phyloP scores from a whole-genome alignment of 35 echinoderm and acorn worm genomes.

The Patiria miniata region DNA sequence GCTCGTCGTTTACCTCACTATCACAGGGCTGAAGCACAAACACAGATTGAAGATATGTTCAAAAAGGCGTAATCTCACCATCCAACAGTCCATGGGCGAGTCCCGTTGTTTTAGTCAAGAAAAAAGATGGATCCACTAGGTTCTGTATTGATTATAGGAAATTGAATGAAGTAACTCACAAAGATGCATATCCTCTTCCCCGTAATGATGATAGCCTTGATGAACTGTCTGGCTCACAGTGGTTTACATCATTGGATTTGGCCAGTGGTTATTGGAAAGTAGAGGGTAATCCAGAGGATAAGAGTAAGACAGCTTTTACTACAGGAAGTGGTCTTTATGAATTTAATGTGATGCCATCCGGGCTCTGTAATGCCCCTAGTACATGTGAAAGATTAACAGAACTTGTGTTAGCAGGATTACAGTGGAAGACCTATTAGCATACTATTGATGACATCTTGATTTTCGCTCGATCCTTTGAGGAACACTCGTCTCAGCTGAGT shows the following conservation, averaged over 20 bases:
- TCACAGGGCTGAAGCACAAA: constrained; percentile 33
- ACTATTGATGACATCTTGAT: constrained; percentile 51
- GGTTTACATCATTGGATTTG: constrained; percentile 56
- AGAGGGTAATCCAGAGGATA: background rate
- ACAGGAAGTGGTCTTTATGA: constrained; percentile 41
- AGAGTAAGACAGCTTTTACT: background rate
- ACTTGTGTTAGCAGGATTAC: constrained; percentile 15
- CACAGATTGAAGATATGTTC: constrained; percentile 58
- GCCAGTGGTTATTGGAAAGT: constrained; percentile 62
- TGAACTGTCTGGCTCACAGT: constrained; percentile 27
- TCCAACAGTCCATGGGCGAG: constrained; percentile 65
- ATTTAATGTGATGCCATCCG: too few relatives aligned
- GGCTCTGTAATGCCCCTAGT: too few relatives aligned
- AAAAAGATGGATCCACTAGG: too few relatives aligned
- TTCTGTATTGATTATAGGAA: constrained; percentile 63
- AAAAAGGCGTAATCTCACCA: constrained; percentile 44
- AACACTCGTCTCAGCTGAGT: background rate
- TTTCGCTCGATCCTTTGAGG: background rate
- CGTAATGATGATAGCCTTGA: constrained; percentile 42
- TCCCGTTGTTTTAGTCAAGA: constrained; percentile 67
- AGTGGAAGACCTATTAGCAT: constrained; percentile 21
- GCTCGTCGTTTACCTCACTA: constrained; percentile 43
- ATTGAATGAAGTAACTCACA: constrained; percentile 48
- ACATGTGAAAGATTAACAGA: constrained; percentile 34
- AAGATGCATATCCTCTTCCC: too few relatives aligned